Percentiles rank a stretch among this genome's conserved stretches.
phyloP scores from a whole-genome alignment of 2,888 invertebrate species.

The Hoplodrina blanda region DNA sequence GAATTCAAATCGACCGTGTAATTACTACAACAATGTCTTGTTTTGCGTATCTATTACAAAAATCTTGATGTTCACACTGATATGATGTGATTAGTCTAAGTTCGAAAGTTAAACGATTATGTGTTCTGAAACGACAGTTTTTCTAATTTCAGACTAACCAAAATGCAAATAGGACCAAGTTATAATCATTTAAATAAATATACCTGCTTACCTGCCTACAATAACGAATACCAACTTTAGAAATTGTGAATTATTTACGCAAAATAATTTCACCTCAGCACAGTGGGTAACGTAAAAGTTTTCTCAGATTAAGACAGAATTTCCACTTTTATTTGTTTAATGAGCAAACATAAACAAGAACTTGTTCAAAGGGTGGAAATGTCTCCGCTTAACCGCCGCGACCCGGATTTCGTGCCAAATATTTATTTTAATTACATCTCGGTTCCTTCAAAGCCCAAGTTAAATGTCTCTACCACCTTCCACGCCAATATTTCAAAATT shows the following conservation, averaged over 20 bases:
- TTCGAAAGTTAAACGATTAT: not conserved
- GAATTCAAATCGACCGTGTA: conserved; percentile 83
- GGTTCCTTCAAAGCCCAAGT: conserved; percentile 82
- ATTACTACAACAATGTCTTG: conserved; percentile 75
- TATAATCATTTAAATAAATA: conserved; percentile 60
- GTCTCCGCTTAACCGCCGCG: conserved; percentile 87
- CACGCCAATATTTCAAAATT: conserved; percentile 76
- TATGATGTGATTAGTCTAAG: not conserved
- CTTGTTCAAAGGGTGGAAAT: conserved; percentile 89
- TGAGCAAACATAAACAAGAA: conserved; percentile 89
- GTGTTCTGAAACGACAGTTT: not conserved
- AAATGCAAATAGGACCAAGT: conserved; percentile 57
- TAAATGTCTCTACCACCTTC: conserved; percentile 81
- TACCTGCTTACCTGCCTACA: conserved; percentile 32
- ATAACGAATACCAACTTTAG: conserved; percentile 62
- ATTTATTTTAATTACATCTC: conserved; percentile 90
- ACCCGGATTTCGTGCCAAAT: conserved; percentile 89
- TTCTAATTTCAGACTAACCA: conserved; percentile 7
- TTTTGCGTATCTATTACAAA: conserved; percentile 53
- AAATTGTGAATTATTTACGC: conserved; percentile 67
- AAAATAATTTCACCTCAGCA: conserved; percentile 69
- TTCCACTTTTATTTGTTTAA: conserved; percentile 88
- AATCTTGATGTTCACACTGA: conserved; percentile 31
- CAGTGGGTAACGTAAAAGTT: conserved; percentile 75
- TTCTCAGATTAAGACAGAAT: conserved; percentile 82